These are phyloP conservation scores for Carcinoscorpius rotundicauda DNA, from an alignment of 1,140 invertebrate species.

Conservation along the genomic window DNA sequence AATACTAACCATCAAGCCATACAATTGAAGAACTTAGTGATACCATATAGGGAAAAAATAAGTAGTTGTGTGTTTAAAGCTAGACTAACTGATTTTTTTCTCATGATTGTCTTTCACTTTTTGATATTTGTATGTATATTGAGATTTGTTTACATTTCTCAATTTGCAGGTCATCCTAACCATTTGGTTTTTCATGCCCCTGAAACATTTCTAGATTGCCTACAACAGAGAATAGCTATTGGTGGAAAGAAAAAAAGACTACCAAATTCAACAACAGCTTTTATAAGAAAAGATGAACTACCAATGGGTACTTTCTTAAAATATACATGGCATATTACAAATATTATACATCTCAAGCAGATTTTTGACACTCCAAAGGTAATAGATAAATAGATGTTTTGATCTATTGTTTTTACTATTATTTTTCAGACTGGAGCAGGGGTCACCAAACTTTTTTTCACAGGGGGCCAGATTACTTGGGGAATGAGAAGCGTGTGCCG, in stretches of 20 bases:
- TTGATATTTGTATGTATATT: not conserved
- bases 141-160: no score
- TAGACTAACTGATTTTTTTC: not conserved
- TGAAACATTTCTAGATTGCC: slow-evolving; percentile 53
- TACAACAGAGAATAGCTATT: slow-evolving; percentile 52
- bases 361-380: slow-evolving; percentile 59
- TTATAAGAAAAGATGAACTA: slow-evolving; percentile 47
- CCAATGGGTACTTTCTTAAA: slow-evolving; percentile 57
- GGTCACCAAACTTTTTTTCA: no score
- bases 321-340: slow-evolving; percentile 60
- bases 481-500: no score
- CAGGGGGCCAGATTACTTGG: no score
- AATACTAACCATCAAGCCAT: no score
- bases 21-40: no score
- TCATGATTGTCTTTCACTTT: not conserved
- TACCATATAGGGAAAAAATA: no score
- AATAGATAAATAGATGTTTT: slow-evolving; percentile 17
- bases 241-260: slow-evolving; percentile 51
- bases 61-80: no score
- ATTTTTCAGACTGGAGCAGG: no score
- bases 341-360: slow-evolving; percentile 56
- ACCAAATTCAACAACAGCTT: slow-evolving; percentile 44
- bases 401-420: not conserved
- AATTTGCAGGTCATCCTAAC: slow-evolving; percentile 40
- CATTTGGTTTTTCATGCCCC: slow-evolving; percentile 58